Conservation (phyloP, 2,797 vertebrate genomes). For the Chanos chanos region DNA sequence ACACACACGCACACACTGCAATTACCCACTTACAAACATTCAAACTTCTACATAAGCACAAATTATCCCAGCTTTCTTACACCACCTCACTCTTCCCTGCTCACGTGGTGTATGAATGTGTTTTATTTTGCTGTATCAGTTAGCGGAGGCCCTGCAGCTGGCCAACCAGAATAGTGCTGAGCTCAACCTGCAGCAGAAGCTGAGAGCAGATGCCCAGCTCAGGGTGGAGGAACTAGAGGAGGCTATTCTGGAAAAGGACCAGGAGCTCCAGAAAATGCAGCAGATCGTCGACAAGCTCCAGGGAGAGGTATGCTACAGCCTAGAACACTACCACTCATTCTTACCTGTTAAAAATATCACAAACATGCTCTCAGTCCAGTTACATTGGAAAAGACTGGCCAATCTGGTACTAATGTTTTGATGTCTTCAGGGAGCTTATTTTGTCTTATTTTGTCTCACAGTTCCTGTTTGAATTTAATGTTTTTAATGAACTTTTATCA, state of each 20-base stretch:
- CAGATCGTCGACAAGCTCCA: slow-evolving; percentile 58
- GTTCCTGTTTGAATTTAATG: too few species aligned
- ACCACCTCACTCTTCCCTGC: too few species aligned
- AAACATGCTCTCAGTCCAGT: too few species aligned
- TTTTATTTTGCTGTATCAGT: slow-evolving; percentile 55
- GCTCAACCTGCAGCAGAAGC: slow-evolving; percentile 69
- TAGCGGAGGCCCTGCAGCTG: slow-evolving; percentile 57
- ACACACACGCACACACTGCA: not conserved
- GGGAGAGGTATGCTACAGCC: slow-evolving; percentile 62
- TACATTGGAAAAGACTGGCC: too few species aligned
- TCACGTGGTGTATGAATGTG: not conserved
- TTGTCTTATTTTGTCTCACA: too few species aligned
- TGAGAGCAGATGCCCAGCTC: slow-evolving; percentile 58
- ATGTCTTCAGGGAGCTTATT: too few species aligned
- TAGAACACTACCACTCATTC: not conserved
- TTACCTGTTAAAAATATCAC: too few species aligned
- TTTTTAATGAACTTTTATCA: too few species aligned
- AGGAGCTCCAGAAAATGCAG: slow-evolving; percentile 63
- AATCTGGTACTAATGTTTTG: too few species aligned
- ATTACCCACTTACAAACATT: not conserved
- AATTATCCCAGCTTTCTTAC: too few species aligned
- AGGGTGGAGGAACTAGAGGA: slow-evolving; percentile 73
- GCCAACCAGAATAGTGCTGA: slow-evolving; percentile 51
- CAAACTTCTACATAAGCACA: too few species aligned
- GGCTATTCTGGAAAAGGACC: slow-evolving; percentile 67